Percentiles rank a stretch among this genome's conserved stretches.
These are phyloP conservation scores for Drosophila pseudoananassae DNA, from an alignment of 1,140 invertebrate species.

Conservation along the genomic window DNA sequence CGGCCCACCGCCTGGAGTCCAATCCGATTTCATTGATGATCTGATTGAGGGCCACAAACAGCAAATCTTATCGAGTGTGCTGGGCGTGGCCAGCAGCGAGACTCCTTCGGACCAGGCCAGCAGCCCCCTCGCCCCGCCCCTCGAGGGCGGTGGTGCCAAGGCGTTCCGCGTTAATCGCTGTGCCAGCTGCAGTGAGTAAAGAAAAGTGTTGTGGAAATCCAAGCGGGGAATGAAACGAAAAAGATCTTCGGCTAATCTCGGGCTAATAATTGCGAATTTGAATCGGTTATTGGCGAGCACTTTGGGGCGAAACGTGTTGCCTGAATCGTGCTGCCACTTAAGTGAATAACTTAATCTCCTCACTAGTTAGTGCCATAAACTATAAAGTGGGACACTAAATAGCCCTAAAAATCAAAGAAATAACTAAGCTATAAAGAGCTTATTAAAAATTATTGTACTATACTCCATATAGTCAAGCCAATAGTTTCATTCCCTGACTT, in stretches of 20 bases:
- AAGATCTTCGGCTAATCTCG: slow-evolving; percentile 27
- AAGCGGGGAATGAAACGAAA: slow-evolving; percentile 27
- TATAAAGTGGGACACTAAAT: background rate
- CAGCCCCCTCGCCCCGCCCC: slow-evolving; percentile 1
- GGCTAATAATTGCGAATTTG: slow-evolving; percentile 23
- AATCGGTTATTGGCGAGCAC: slow-evolving; percentile 11
- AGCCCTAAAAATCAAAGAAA: background rate
- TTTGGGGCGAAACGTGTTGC: slow-evolving; percentile 23
- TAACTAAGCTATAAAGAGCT: background rate
- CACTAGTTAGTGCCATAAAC: background rate
- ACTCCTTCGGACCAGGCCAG: slow-evolving; percentile 22
- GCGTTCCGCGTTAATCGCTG: slow-evolving; percentile 73
- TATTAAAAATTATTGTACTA: no score
- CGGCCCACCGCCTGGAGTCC: slow-evolving; percentile 53
- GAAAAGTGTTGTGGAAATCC: slow-evolving; percentile 6
- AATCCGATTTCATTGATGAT: slow-evolving; percentile 80
- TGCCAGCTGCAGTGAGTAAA: slow-evolving; percentile 75
- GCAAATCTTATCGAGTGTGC: slow-evolving; percentile 74
- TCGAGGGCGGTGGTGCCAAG: slow-evolving; percentile 63
- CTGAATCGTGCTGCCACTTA: slow-evolving; percentile 13
- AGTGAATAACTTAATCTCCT: slow-evolving; percentile 20
- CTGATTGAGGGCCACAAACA: slow-evolving; percentile 78
- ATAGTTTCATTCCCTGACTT: slow-evolving; percentile 10
- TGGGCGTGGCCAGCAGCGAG: slow-evolving; percentile 47
- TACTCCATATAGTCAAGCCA: no score